These are phyloP conservation scores for Harmothoe impar DNA, from an alignment of 2,888 invertebrate species.

Conservation along the genomic window DNA sequence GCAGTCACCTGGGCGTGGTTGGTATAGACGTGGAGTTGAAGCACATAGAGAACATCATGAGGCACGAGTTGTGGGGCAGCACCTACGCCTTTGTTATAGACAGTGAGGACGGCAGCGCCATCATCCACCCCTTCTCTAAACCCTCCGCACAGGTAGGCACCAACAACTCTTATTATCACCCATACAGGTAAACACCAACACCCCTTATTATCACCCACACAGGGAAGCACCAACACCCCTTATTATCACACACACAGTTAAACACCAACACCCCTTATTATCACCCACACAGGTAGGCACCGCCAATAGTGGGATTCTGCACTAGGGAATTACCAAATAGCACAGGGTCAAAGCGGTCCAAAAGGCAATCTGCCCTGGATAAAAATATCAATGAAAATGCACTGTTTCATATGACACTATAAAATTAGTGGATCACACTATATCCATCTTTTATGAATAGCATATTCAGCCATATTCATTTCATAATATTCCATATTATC, in stretches of 20 bases:
- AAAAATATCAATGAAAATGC: too few relatives aligned
- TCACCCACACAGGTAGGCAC: background rate
- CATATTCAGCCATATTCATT: too few relatives aligned
- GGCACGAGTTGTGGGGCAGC: conserved; percentile 57
- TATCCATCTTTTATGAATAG: too few relatives aligned
- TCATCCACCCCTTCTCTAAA: conserved; percentile 69
- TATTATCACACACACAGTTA: background rate
- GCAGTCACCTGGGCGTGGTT: conserved; percentile 69
- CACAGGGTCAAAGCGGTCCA: too few relatives aligned
- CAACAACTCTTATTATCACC: conserved; percentile 17
- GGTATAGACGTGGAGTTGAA: conserved; percentile 67
- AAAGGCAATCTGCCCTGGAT: too few relatives aligned
- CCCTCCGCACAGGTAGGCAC: conserved; percentile 64
- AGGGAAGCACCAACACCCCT: conserved; percentile 42
- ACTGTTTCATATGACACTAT: too few relatives aligned
- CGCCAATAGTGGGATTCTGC: too few relatives aligned
- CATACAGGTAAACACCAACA: conserved; percentile 64
- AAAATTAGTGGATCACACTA: too few relatives aligned
- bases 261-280: too few relatives aligned
- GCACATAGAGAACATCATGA: conserved; percentile 68
- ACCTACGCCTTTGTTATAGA: conserved; percentile 69
- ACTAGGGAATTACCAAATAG: too few relatives aligned
- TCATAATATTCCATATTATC: too few relatives aligned
- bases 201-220: conserved; percentile 52
- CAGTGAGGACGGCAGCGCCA: conserved; percentile 66